A percentile compares a stretch with the other conserved stretches of the same genome.
These are phyloP conservation scores for Ischnura elegans DNA, from an alignment of 2,888 invertebrate species.

Conservation along the genomic window DNA sequence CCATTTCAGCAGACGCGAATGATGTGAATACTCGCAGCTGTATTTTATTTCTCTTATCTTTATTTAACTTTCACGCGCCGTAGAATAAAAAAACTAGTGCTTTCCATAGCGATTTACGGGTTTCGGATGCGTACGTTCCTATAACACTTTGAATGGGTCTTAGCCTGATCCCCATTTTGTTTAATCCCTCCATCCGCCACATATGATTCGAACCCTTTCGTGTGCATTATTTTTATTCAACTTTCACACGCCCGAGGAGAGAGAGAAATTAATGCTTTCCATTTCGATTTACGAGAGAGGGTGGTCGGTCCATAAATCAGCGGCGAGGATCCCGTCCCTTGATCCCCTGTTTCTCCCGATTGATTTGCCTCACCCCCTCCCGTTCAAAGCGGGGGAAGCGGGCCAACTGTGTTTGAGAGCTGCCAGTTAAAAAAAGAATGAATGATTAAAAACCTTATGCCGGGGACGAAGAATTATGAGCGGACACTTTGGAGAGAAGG, in stretches of 20 bases:
- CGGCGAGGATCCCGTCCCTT: background rate
- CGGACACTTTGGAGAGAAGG: background rate
- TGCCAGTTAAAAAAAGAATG: background rate
- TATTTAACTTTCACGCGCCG: too few relatives aligned
- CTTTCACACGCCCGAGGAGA: background rate
- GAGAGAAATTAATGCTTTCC: constrained; percentile 9
- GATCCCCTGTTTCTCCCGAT: background rate
- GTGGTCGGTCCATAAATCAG: background rate
- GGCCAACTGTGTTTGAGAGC: background rate
- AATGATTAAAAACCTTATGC: background rate
- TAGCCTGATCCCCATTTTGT: background rate
- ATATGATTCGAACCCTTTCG: too few relatives aligned
- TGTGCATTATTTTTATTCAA: background rate
- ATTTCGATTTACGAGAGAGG: background rate
- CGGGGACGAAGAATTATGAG: background rate
- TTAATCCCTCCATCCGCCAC: background rate
- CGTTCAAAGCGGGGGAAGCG: background rate
- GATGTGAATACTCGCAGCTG: too few relatives aligned
- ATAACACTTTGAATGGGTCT: background rate
- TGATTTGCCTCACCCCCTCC: background rate
- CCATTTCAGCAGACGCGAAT: too few relatives aligned
- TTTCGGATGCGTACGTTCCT: too few relatives aligned
- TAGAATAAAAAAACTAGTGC: too few relatives aligned
- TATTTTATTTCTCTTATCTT: too few relatives aligned
- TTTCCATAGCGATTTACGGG: too few relatives aligned